Percentiles rank a stretch among this genome's conserved stretches.
Evolutionary conservation across 2,888 invertebrate species (phyloP).

Genomic region (Cataglyphis livida): DNA sequence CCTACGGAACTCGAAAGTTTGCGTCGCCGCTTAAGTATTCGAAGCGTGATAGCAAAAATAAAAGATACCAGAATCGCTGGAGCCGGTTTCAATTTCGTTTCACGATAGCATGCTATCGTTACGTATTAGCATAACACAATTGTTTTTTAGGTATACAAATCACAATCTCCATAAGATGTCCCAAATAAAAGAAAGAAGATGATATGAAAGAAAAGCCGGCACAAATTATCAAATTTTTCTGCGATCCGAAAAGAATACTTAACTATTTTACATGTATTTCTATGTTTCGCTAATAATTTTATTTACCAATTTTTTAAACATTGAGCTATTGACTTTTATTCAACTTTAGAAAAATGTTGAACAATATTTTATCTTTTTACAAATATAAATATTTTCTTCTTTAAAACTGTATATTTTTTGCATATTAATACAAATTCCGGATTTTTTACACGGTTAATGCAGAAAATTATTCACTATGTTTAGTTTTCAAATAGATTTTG

Average conservation of each 20-base stretch:
- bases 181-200: background rate
- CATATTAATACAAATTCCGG: background rate
- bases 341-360: no score
- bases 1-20: background rate
- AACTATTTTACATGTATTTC: background rate
- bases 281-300: background rate
- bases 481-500: background rate
- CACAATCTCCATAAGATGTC: background rate
- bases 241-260: background rate
- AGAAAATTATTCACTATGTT: background rate
- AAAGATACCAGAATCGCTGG: background rate
- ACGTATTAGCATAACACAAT: background rate
- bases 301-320: background rate
- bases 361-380: no score
- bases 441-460: background rate
- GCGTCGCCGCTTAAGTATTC: background rate
- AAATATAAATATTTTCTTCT: no score
- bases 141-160: background rate
- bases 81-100: background rate
- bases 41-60: background rate
- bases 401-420: background rate
- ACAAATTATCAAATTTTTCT: background rate
- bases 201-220: background rate
- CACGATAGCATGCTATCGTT: constrained; percentile 12
- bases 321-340: no score